Evolutionary conservation across 2,888 invertebrate species (phyloP).

Genomic region (Parnassius smintheus): DNA sequence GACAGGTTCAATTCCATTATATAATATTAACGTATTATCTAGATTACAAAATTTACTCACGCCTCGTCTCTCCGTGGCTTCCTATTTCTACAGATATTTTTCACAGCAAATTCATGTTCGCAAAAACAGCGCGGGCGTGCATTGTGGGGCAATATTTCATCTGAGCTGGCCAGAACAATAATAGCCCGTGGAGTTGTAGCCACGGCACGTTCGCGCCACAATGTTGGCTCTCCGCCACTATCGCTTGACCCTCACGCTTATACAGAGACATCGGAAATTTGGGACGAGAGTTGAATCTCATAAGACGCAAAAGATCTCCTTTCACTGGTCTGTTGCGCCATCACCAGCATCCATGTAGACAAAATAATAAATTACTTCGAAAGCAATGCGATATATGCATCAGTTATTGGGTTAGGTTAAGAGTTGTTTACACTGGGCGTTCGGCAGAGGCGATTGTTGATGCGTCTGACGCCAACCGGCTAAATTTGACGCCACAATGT

Average conservation of each 20-base stretch:
- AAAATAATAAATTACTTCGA: conserved; percentile 79
- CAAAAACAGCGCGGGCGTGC: conserved; percentile 72
- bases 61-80: conserved; percentile 58
- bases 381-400: conserved; percentile 74
- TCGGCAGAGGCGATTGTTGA: conserved; percentile 71
- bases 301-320: conserved; percentile 44
- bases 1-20: neutral
- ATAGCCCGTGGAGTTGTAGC: conserved; percentile 75
- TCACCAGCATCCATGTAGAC: conserved; percentile 78
- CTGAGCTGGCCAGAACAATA: conserved; percentile 79
- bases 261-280: conserved; percentile 23
- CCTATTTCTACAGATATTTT: conserved; percentile 73
- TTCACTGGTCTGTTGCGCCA: conserved; percentile 56
- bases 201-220: conserved; percentile 79
- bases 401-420: conserved; percentile 79
- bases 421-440: conserved; percentile 66
- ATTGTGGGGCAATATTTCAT: conserved; percentile 80
- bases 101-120: conserved; percentile 69
- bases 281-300: conserved; percentile 33
- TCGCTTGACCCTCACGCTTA: conserved; percentile 45
- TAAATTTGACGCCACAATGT: conserved; percentile 55
- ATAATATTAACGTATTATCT: neutral
- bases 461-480: conserved; percentile 68
- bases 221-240: conserved; percentile 64
- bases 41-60: conserved; percentile 45